A percentile compares a stretch with the other conserved stretches of the same genome.
phyloP scores from a whole-genome alignment of 1,140 invertebrate genomes.

The Piezodorus guildinii region DNA sequence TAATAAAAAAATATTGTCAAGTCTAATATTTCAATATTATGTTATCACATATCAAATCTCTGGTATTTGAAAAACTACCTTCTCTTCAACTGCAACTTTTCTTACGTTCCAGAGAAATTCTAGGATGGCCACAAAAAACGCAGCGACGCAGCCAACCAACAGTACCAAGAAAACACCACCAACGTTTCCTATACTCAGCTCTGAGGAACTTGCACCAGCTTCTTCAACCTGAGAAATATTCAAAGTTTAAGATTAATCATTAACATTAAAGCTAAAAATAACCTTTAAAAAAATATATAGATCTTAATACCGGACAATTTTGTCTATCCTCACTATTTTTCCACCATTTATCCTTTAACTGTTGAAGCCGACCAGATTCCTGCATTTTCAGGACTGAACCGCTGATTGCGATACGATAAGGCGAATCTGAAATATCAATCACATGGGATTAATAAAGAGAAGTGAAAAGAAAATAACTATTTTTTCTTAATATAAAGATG shows the following conservation, averaged over 20 bases:
- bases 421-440: slow-evolving; percentile 45
- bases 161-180: slow-evolving; percentile 86
- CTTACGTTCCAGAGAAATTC: slow-evolving; percentile 76
- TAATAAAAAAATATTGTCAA: too few relatives aligned
- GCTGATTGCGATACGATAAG: slow-evolving; percentile 57
- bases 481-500: too few relatives aligned
- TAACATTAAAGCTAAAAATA: neutral
- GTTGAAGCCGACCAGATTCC: slow-evolving; percentile 61
- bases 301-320: neutral
- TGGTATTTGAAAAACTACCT: slow-evolving; percentile 42
- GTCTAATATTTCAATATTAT: too few relatives aligned
- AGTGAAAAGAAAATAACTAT: too few relatives aligned
- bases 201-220: slow-evolving; percentile 36
- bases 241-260: neutral
- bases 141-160: slow-evolving; percentile 50
- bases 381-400: slow-evolving; percentile 66
- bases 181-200: slow-evolving; percentile 65
- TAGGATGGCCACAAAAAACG: slow-evolving; percentile 50
- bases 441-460: too few relatives aligned
- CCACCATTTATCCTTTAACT: slow-evolving; percentile 84
- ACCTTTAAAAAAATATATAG: neutral
- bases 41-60: slow-evolving; percentile 13
- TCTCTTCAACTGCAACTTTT: slow-evolving; percentile 62
- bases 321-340: slow-evolving; percentile 35
- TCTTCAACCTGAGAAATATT: slow-evolving; percentile 23